Evolutionary conservation across 2,113 vertebrate genomes (phyloP).

Genomic region (Tinamus guttatus): DNA sequence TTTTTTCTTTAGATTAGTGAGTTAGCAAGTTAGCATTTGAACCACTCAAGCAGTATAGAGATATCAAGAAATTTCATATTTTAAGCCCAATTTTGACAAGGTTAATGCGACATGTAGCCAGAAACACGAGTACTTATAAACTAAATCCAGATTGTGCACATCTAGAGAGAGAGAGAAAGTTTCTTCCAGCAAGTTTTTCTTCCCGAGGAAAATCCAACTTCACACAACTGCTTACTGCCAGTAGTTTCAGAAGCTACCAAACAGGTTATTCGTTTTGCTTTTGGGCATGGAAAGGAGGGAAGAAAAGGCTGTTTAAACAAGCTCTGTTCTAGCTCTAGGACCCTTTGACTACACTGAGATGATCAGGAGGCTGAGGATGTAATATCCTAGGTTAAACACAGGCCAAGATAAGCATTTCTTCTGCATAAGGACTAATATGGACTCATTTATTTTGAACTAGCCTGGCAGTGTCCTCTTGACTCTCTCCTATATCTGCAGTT

Average conservation of each 20-base stretch:
- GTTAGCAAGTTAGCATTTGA: background rate
- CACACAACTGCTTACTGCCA: background rate
- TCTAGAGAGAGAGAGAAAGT: background rate
- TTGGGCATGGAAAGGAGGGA: background rate
- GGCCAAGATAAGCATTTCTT: background rate
- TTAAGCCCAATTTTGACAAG: background rate
- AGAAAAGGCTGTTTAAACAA: background rate
- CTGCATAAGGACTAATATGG: background rate
- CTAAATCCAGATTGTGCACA: background rate
- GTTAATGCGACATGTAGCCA: background rate
- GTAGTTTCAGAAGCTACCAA: background rate
- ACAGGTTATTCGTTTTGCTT: background rate
- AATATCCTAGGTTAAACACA: background rate
- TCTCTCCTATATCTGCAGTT: background rate
- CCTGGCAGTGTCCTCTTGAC: background rate
- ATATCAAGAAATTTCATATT: background rate
- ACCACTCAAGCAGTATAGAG: background rate
- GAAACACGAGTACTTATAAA: slow-evolving; percentile 8
- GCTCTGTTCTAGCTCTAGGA: background rate
- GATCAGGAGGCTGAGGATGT: background rate
- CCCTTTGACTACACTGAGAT: background rate
- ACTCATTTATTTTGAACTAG: background rate
- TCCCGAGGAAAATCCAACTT: background rate
- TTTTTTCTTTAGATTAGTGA: background rate
- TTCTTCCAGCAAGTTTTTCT: background rate